These are phyloP conservation scores for Etheostoma cragini DNA, from an alignment of 2,113 vertebrate genomes.

Conservation along the genomic window DNA sequence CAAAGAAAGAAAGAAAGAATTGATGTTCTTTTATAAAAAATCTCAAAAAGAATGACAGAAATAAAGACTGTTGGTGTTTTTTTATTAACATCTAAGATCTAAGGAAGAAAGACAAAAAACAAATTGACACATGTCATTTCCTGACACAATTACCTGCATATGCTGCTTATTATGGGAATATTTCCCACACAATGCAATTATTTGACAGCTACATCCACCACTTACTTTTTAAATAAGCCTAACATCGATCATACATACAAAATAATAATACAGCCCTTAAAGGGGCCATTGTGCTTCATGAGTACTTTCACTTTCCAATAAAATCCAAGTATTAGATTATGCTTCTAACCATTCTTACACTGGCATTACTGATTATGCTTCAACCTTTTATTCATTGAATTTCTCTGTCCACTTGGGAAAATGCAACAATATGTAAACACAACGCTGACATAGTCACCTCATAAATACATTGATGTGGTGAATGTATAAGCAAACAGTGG, in stretches of 20 bases:
- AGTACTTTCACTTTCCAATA: not conserved
- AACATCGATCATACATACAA: not conserved
- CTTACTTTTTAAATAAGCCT: not conserved
- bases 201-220: not conserved
- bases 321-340: too few relatives aligned
- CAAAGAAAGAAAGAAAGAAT: not conserved
- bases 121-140: not conserved
- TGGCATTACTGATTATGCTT: not conserved
- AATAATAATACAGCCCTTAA: not conserved
- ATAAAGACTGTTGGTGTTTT: too few relatives aligned
- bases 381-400: not conserved
- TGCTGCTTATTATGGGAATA: not conserved
- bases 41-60: too few relatives aligned
- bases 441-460: not conserved
- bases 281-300: not conserved
- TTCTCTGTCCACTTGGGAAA: not conserved
- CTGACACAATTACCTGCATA: not conserved
- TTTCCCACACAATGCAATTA: not conserved
- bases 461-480: conserved; percentile 4
- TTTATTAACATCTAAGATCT: too few relatives aligned
- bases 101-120: not conserved
- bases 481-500: not conserved
- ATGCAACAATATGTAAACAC: not conserved
- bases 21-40: too few relatives aligned
- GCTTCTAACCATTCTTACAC: not conserved